Evolutionary conservation across 2,113 vertebrate genomes (phyloP).

Genomic region (Leptobrachium leishanense): DNA sequence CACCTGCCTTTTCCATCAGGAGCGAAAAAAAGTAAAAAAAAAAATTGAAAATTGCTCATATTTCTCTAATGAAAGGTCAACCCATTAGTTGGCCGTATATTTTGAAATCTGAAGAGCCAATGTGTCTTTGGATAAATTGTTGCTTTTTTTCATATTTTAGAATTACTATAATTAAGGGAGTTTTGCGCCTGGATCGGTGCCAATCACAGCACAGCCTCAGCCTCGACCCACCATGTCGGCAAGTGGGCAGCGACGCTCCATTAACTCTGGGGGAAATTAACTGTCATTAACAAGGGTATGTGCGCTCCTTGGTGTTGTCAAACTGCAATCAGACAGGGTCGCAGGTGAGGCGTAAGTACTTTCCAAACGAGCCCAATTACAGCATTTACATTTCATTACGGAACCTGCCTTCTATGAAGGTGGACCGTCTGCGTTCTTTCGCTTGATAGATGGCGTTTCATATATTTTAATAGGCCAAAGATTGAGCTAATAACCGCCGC

Average conservation of each 20-base stretch:
- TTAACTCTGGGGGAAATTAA: slow-evolving; percentile 67
- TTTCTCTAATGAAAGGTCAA: slow-evolving; percentile 68
- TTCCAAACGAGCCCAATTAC: slow-evolving; percentile 72
- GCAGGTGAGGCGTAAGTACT: slow-evolving; percentile 73
- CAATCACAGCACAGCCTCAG: slow-evolving; percentile 62
- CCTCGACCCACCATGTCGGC: slow-evolving; percentile 56
- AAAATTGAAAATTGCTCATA: slow-evolving; percentile 51
- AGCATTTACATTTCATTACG: slow-evolving; percentile 72
- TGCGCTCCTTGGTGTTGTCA: slow-evolving; percentile 68
- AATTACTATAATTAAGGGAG: slow-evolving; percentile 71
- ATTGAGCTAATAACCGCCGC: not conserved
- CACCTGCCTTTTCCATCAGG: slow-evolving; percentile 55
- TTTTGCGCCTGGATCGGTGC: slow-evolving; percentile 65
- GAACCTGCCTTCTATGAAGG: slow-evolving; percentile 65
- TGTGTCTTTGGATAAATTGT: slow-evolving; percentile 62
- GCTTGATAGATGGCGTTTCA: slow-evolving; percentile 64
- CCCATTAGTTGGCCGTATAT: slow-evolving; percentile 54
- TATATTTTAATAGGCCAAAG: slow-evolving; percentile 63
- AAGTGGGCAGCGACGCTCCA: slow-evolving; percentile 61
- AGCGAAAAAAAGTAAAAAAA: not conserved
- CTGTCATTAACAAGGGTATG: slow-evolving; percentile 66
- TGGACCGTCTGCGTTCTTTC: slow-evolving; percentile 61
- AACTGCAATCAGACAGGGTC: slow-evolving; percentile 68
- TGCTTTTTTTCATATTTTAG: slow-evolving; percentile 56
- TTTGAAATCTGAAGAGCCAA: slow-evolving; percentile 63